Evolutionary conservation across 2,888 invertebrate species (phyloP).

Genomic region (Leptinotarsa rubiginosa): DNA sequence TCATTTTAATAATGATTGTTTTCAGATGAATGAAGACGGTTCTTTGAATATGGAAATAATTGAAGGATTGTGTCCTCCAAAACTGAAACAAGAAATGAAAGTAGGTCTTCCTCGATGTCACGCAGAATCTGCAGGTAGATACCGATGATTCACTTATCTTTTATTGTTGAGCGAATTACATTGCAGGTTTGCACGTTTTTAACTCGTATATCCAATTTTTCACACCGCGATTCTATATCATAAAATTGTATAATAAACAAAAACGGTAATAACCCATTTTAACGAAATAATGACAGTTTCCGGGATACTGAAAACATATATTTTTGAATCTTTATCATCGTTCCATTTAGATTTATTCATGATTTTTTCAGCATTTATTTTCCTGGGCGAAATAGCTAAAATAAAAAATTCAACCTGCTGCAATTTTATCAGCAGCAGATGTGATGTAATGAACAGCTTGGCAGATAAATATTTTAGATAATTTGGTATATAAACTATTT

Average conservation of each 20-base stretch:
- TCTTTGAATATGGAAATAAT: slow-evolving; percentile 21
- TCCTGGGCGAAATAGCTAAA: neutral
- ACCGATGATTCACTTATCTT: neutral
- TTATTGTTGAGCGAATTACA: too few relatives aligned
- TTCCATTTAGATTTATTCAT: too few relatives aligned
- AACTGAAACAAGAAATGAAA: slow-evolving; percentile 3
- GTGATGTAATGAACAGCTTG: too few relatives aligned
- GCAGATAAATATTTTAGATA: neutral
- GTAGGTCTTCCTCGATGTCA: slow-evolving; percentile 22
- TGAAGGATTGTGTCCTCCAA: neutral
- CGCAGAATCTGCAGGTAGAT: slow-evolving; percentile 19
- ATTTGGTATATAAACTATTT: neutral
- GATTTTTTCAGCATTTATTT: too few relatives aligned
- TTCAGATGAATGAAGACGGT: slow-evolving; percentile 41
- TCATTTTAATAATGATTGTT: slow-evolving; percentile 2
- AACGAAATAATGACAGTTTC: too few relatives aligned
- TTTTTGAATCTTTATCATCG: too few relatives aligned
- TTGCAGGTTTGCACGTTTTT: too few relatives aligned
- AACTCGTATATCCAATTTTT: too few relatives aligned
- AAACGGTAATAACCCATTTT: too few relatives aligned
- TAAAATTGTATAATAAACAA: too few relatives aligned
- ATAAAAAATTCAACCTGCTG: slow-evolving; percentile 6
- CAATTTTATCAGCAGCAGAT: neutral
- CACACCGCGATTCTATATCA: too few relatives aligned
- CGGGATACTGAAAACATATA: too few relatives aligned